Percentiles rank a stretch among this genome's conserved stretches.
phyloP scores from a whole-genome alignment of 1,140 invertebrate genomes.

The Amyelois transitella region DNA sequence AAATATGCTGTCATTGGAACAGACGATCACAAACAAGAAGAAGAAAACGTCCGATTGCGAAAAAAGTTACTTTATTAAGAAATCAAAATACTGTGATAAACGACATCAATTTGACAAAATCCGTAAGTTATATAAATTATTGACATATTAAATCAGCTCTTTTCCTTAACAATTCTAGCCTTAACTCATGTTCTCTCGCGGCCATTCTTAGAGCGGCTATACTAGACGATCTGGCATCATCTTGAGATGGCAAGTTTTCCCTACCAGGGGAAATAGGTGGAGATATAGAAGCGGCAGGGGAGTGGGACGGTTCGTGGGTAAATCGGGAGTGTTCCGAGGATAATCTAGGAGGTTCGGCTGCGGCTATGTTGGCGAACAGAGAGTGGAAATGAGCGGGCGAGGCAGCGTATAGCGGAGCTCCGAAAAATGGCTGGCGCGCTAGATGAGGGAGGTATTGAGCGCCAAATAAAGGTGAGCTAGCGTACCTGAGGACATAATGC shows the following conservation, averaged over 20 bases:
- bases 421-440: constrained; percentile 79
- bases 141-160: constrained; percentile 70
- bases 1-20: no score
- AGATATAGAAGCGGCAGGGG: constrained; percentile 70
- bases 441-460: constrained; percentile 78
- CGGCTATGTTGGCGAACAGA: constrained; percentile 88
- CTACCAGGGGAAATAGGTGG: constrained; percentile 72
- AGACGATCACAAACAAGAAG: no score
- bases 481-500: constrained; percentile 41
- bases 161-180: constrained; percentile 87
- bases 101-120: no score
- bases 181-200: constrained; percentile 93
- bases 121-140: constrained; percentile 16
- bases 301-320: constrained; percentile 66
- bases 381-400: constrained; percentile 86
- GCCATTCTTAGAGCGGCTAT: constrained; percentile 93
- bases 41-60: no score
- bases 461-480: constrained; percentile 53
- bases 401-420: constrained; percentile 78
- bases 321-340: constrained; percentile 23
- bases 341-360: constrained; percentile 39
- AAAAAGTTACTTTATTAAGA: no score
- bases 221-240: constrained; percentile 88
- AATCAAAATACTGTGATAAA: no score
- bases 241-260: constrained; percentile 53